Base-by-base conservation (phyloP, 2,113 vertebrate species). In the Boleophthalmus pectinirostris region DNA sequence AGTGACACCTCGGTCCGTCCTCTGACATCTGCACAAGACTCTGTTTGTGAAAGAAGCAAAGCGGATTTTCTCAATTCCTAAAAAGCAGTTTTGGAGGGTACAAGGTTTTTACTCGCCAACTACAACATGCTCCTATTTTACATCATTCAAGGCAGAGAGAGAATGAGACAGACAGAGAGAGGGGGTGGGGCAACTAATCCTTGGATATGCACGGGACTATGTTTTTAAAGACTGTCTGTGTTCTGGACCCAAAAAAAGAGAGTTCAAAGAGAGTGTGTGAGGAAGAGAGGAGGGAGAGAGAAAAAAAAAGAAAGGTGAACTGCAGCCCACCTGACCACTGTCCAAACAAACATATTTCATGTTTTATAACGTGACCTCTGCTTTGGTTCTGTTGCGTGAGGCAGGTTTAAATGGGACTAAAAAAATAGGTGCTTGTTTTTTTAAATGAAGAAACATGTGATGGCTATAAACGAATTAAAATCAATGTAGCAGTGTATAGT, bases 1-100 rank as follows among this genome's bases (percentile, higher is more conserved):
- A 20, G 0, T 3, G n/a, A n/a, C 18, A 29, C 16, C 21, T 49
- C 53, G 68, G 33, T 11, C 0, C 47, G 43, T 57, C 64, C 43
- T 51, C 63, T 29, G 29, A 72, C 53, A 54, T 72, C 76, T 45
- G 46, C 13, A 1, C 43, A 66, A 12, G n/a, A 51, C 11, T 35
- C 49, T 16, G 3, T 3, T 68, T 66, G 65, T 61, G 33, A 35
- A 16, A 29, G 56, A 66, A 57, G 9, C 33, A 79, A 71, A 85
- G 80, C 83, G 38, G 77, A 75, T 83, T 85, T 87, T 78, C 63
- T 66, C 64, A 82, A 86, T 89, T 90, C 85, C 74, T 88, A 57
- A 85, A 82, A 73, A 88, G 84, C 81, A 74, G 78, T 69, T 82
- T 66, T 56, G 57, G 51, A 69, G 74, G 66, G 77, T 73, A 67